phyloP scores from a whole-genome alignment of 2,113 vertebrate genomes.

The Pseudonaja textilis region DNA sequence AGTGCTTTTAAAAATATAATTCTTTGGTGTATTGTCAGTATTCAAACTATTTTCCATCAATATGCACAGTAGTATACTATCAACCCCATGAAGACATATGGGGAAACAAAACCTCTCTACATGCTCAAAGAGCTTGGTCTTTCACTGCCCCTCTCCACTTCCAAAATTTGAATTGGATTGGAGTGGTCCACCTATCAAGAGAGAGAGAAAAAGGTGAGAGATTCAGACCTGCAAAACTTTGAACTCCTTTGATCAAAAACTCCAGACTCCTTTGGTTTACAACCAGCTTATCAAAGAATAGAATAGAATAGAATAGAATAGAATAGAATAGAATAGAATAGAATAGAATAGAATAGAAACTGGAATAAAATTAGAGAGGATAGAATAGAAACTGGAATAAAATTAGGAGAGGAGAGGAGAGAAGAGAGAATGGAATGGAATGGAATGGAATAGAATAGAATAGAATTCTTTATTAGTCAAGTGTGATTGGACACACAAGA shows the following conservation, averaged over 20 bases:
- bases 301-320: too few relatives aligned
- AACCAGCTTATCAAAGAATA: background rate
- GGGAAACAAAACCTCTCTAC: background rate
- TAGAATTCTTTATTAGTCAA: too few relatives aligned
- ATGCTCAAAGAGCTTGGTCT: background rate
- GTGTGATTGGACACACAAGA: too few relatives aligned
- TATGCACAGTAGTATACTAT: background rate
- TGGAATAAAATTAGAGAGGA: too few relatives aligned
- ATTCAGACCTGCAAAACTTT: background rate
- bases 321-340: too few relatives aligned
- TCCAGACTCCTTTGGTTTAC: background rate
- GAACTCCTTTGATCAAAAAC: background rate
- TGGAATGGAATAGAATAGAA: too few relatives aligned
- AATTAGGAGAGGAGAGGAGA: too few relatives aligned
- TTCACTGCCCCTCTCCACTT: background rate
- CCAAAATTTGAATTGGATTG: background rate
- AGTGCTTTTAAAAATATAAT: background rate
- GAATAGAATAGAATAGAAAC: too few relatives aligned
- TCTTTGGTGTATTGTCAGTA: background rate
- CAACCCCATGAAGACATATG: background rate
- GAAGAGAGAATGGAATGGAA: too few relatives aligned
- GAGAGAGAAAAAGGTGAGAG: background rate
- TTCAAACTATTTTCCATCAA: background rate
- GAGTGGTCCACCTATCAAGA: background rate
- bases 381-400: too few relatives aligned